Percentiles rank a stretch among this genome's conserved stretches.
Evolutionary conservation across 1,140 invertebrate genomes (phyloP).

Genomic region (Zaprionus africanus): DNA sequence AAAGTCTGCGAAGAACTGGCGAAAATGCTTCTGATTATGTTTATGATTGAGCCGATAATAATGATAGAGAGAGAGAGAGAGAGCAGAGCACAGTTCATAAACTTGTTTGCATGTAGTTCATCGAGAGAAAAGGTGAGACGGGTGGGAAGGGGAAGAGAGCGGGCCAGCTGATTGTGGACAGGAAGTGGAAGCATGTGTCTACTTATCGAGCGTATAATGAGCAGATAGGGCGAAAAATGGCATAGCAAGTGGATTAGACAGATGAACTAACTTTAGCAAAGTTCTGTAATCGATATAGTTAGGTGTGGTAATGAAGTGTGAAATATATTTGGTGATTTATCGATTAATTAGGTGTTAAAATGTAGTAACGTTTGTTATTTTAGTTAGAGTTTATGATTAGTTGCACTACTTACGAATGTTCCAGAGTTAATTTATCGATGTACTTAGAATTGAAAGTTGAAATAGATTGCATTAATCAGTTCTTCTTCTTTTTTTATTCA

Average conservation of each 20-base stretch:
- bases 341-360: background rate
- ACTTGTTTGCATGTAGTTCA: background rate
- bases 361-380: background rate
- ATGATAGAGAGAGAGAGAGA: slow-evolving; percentile 13
- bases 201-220: background rate
- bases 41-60: slow-evolving; percentile 30
- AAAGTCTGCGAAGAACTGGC: background rate
- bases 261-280: background rate
- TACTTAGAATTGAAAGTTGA: too few relatives aligned
- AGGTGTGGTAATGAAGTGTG: background rate
- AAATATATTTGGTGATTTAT: background rate
- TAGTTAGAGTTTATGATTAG: too few relatives aligned
- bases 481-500: too few relatives aligned
- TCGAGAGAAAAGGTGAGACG: background rate
- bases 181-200: background rate
- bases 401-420: too few relatives aligned
- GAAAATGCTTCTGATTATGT: slow-evolving; percentile 23
- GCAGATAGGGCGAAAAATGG: background rate
- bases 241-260: background rate
- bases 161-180: slow-evolving; percentile 25
- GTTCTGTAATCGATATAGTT: background rate
- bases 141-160: slow-evolving; percentile 3
- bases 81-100: slow-evolving; percentile 14
- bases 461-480: too few relatives aligned
- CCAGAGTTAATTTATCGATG: too few relatives aligned